Base-by-base conservation (phyloP, 2,888 invertebrate genomes). In the Lepidonotus clava region DNA sequence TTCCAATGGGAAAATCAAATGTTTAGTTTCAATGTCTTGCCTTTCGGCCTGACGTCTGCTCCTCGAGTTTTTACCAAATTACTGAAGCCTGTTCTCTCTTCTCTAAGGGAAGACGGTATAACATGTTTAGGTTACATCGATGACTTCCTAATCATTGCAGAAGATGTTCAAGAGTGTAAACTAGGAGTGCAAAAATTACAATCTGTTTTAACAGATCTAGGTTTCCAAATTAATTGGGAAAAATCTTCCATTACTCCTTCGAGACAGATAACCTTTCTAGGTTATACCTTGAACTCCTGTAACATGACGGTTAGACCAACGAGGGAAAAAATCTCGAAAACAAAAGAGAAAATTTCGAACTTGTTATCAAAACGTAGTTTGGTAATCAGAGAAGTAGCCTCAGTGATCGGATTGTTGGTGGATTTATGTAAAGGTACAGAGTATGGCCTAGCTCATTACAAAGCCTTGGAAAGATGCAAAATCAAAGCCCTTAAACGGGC, bases 41-140 rank as follows among this genome's bases (percentile, higher is more conserved):
- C 76, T 4, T 36, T 24, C 21, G 76, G 76, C 11, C 11, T 76
- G 18, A 11, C 76, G 1, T 76, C 36, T 38, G 76, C 76, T 2
- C 76, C 76, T 1, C 14, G 76, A 21, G 11, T n/a, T 40, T 76
- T 76, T 28, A 76, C 76, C 1, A 76, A 76, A 38, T n/a, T 76
- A 21, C 28, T 76, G 21, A 38, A 21, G 14, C 76, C 76, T 8
- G 21, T 40, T 6, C 38, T 76, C 40, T 14, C 6, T 6, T 6
- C 21, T 34, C 24, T 34, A n/a, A 34, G 76, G 4, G 1, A 34
- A 34, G 36, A 36, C 34, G 76, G 76, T 21, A 21, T 34, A 0
- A 34, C 38, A 2, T 38, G 76, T 24, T 38, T 34, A n/a, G 34
- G 21, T 1, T 76, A 40, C 24, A 40, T 76, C 21, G 76, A 76